These are phyloP conservation scores for Oasisia sp. DNA, from an alignment of 2,888 invertebrate genomes.

Conservation along the genomic window DNA sequence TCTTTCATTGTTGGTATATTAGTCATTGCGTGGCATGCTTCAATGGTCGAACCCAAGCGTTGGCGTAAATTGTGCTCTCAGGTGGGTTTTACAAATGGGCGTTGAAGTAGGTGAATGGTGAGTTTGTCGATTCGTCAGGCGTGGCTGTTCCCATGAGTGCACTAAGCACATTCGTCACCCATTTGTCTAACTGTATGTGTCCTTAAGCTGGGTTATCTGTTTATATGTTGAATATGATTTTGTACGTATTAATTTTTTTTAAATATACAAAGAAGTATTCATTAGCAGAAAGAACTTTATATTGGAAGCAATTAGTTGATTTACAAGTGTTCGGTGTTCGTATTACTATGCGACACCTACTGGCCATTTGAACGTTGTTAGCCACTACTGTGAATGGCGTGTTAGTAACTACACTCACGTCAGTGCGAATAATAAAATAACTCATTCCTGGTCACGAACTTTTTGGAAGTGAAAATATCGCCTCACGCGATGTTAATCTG, in stretches of 20 bases:
- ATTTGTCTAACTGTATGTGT: background rate
- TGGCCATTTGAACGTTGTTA: background rate
- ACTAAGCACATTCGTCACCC: background rate
- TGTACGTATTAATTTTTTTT: too few species aligned
- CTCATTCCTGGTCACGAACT: background rate
- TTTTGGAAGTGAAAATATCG: background rate
- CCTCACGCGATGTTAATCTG: background rate
- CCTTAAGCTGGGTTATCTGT: background rate
- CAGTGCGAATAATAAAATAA: background rate
- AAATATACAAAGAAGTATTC: background rate
- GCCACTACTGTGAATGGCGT: background rate
- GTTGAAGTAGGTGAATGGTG: background rate
- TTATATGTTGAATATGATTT: background rate
- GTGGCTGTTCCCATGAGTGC: background rate
- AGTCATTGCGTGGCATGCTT: background rate
- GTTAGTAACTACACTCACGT: background rate
- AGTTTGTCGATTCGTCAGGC: background rate
- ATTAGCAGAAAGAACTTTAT: background rate
- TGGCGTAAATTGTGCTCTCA: background rate
- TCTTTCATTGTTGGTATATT: background rate
- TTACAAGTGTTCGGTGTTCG: background rate
- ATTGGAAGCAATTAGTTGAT: background rate
- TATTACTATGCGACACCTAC: background rate
- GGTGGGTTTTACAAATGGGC: background rate
- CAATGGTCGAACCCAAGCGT: background rate